phyloP scores from a whole-genome alignment of 2,797 vertebrate species.

The Peromyscus nudipes region DNA sequence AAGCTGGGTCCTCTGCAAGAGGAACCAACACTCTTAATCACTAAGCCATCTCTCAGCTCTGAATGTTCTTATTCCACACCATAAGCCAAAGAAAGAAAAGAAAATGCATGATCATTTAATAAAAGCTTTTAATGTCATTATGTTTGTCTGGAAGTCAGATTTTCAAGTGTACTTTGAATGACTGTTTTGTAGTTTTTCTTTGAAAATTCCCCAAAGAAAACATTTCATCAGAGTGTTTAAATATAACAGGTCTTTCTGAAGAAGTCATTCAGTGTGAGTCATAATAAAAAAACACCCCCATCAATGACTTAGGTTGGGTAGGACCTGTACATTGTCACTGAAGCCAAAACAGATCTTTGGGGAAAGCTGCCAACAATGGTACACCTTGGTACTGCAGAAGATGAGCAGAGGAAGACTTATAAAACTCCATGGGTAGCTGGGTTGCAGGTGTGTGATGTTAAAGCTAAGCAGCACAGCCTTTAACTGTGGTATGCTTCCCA shows the following conservation, averaged over 20 bases:
- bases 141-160: neutral
- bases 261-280: neutral
- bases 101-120: neutral
- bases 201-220: neutral
- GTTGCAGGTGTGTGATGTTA: neutral
- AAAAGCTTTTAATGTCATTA: slow-evolving; percentile 3
- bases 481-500: neutral
- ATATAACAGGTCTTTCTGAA: neutral
- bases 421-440: neutral
- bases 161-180: slow-evolving; percentile 34
- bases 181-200: slow-evolving; percentile 23
- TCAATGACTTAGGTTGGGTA: neutral
- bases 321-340: neutral
- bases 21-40: neutral
- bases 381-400: neutral
- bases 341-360: neutral
- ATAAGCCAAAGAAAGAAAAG: neutral
- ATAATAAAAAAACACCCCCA: neutral
- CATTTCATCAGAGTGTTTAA: neutral
- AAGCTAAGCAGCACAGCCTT: neutral
- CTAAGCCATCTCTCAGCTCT: neutral
- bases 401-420: neutral
- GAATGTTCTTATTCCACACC: neutral
- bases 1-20: neutral
- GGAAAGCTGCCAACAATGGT: neutral